Conservation (phyloP, 2,797 vertebrate genomes). For the Peromyscus attwateri region DNA sequence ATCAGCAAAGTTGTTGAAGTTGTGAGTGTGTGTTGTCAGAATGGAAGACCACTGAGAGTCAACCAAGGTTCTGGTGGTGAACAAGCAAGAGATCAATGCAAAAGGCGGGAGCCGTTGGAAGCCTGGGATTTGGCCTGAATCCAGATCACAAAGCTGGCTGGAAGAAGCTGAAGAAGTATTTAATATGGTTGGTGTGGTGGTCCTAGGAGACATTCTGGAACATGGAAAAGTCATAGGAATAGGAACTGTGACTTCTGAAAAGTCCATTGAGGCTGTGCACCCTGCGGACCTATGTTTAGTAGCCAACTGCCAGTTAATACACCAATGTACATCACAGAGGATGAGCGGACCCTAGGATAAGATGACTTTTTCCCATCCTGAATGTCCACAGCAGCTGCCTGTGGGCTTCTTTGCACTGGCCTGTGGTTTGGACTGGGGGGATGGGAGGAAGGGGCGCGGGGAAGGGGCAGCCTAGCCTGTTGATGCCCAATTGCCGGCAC, state of each 20-base stretch:
- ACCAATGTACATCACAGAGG: slow-evolving; percentile 98
- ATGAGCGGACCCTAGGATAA: neutral
- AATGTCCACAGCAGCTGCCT: neutral
- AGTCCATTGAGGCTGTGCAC: slow-evolving; percentile 96
- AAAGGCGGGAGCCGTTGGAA: slow-evolving; percentile 95
- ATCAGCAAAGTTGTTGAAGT: slow-evolving; percentile 98
- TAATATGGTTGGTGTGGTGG: slow-evolving; percentile 94
- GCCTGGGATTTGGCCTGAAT: slow-evolving; percentile 95
- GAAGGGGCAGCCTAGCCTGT: slow-evolving; percentile 89
- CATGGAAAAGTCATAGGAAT: slow-evolving; percentile 97
- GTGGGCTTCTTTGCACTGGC: slow-evolving; percentile 96
- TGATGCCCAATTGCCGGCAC: slow-evolving; percentile 94
- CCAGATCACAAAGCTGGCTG: slow-evolving; percentile 98
- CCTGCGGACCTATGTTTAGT: slow-evolving; percentile 96
- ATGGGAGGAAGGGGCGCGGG: too few species aligned
- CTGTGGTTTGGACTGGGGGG: slow-evolving; percentile 94
- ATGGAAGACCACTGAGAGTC: slow-evolving; percentile 96
- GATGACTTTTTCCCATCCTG: slow-evolving; percentile 81
- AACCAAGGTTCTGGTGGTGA: slow-evolving; percentile 96
- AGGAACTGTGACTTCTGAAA: slow-evolving; percentile 96
- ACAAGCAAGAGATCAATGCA: slow-evolving; percentile 94
- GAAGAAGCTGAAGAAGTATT: slow-evolving; percentile 99
- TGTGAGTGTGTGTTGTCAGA: slow-evolving; percentile 96
- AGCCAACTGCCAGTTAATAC: slow-evolving; percentile 93
- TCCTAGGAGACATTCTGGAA: slow-evolving; percentile 93